Evolutionary conservation across 1,140 invertebrate genomes (phyloP), one percentile per base, ranked within the genome.

Genomic region (Drosophila sechellia): DNA sequence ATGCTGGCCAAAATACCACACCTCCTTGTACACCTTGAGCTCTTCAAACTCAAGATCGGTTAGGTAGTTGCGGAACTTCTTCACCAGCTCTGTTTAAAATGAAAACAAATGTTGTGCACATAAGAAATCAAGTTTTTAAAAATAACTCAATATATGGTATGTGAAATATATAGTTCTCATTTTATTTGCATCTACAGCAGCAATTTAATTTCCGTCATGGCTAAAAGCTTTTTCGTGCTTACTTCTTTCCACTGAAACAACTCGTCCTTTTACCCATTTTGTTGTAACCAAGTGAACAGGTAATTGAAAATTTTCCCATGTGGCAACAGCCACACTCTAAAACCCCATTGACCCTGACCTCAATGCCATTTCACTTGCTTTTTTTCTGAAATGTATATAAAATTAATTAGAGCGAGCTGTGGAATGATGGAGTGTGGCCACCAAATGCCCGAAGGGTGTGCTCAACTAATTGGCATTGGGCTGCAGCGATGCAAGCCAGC

Each of bases 1-100:
- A 48, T 97, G 95, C 69, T 97, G 93, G 1, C 97, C 97, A 57
- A 98, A 93, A 92, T 97, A 98, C 96, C 96, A 98, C 64, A 98
- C 95, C 92, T 98, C 97, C 1, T 96, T 95, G 92, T 97, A 98
- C 68, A 97, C 96, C 83, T 96, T 95, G 35, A 98, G 95, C 93
- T 98, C 97, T 31, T 94, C 95, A 68, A 95, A 94, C 93, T 98
- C 97, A 93, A 96, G 97, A 70, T 97, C 96, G n/a, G 96, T 96
- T 70, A 98, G 93, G 65, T 95, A 94, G 52, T 95, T 95, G 46
- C 96, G 95, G 92, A 96, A 97, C 69, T 95, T 94, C 85, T 96
- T 96, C 37, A 97, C 93, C 39, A 96, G 95, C 91, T 97, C 96
- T 61, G 80, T 45, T 17, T 45, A 34, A 48, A 46, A 53, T 10